Evolutionary conservation across 2,797 vertebrate species (phyloP), one percentile per base, ranked within the genome.

Genomic region (Sebastiscus albofasciatus): DNA sequence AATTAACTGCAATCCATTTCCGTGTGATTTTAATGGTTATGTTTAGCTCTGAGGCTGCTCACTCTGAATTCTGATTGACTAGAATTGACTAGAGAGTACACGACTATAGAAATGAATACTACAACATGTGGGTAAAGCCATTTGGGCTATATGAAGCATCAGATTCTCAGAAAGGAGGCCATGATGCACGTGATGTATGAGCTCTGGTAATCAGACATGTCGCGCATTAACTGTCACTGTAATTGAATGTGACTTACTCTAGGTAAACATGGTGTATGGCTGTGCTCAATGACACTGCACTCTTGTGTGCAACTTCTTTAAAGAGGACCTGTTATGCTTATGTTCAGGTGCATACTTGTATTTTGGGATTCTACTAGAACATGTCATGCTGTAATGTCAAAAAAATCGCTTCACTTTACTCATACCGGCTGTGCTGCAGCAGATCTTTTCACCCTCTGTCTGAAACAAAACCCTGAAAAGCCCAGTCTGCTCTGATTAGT

Each of bases 1-100:
- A 80, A 79, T 86, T 81, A 75, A 79, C 75, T 75, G 67, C 54
- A 81, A 52, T 71, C 56, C n/a, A 31, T 85, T 82, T 60, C 4
- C 46, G 20, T 70, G 29, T 67, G 34, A 80, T 70, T 46, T 39
- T 5, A 71, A 67, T 58, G 42, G 27, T 59, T 75, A 67, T 60
- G 36, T 79, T 84, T 61, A 66, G 39, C 24, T 42, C 52, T 70
- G 2, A 27, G 26, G 6, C 36, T 55, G 49, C 59, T 77, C 24
- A 10, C 42, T 34, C 26, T 36, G 61, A 74, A 52, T 75, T 68
- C 29, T 71, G 42, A 66, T 72, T 26, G 66, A 67, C 49, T 42
- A 8, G 14, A 60, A 26, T 36, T 24, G 39, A 70, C 33, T 27
- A 2, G 3, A 24, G 5, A 72, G 49, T 24, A 14, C 22, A 36